Percentiles rank a stretch among this genome's conserved stretches.
phyloP scores from a whole-genome alignment of 2,888 invertebrate species.

The Agonopterix subpropinquella region DNA sequence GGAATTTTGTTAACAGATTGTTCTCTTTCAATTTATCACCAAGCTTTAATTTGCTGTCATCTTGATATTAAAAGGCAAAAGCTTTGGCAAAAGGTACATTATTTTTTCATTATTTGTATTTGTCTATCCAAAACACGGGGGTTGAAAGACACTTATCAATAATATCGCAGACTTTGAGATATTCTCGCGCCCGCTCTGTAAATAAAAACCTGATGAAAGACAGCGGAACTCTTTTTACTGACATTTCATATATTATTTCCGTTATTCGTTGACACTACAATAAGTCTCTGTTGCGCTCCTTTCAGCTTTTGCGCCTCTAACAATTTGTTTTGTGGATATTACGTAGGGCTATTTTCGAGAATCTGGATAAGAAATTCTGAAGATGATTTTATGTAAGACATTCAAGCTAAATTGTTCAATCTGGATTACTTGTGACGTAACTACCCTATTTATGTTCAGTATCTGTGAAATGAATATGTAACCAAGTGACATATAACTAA shows the following conservation, averaged over 20 bases:
- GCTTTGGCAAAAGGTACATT: too few relatives aligned
- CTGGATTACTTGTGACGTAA: too few relatives aligned
- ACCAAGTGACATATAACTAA: neutral
- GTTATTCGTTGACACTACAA: slow-evolving; percentile 21
- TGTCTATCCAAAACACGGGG: neutral
- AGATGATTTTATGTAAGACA: too few relatives aligned
- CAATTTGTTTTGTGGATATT: slow-evolving; percentile 1
- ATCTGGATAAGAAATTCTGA: too few relatives aligned
- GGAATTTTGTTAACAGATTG: too few relatives aligned
- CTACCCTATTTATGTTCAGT: too few relatives aligned
- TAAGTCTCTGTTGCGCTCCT: slow-evolving; percentile 20
- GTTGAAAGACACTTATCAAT: slow-evolving; percentile 16
- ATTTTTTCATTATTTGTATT: slow-evolving; percentile 1
- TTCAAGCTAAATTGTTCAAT: too few relatives aligned
- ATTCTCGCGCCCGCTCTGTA: slow-evolving; percentile 14
- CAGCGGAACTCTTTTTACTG: slow-evolving; percentile 16
- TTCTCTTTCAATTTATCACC: too few relatives aligned
- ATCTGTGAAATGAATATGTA: neutral
- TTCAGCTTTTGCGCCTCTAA: slow-evolving; percentile 18
- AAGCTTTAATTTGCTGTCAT: slow-evolving; percentile 5
- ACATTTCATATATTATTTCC: slow-evolving; percentile 21
- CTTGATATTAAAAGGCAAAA: too few relatives aligned
- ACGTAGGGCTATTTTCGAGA: neutral
- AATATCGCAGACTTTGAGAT: slow-evolving; percentile 14
- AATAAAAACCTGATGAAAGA: slow-evolving; percentile 22